These are phyloP conservation scores for Myotis yumanensis DNA, from an alignment of 2,113 vertebrate genomes.

Conservation along the genomic window DNA sequence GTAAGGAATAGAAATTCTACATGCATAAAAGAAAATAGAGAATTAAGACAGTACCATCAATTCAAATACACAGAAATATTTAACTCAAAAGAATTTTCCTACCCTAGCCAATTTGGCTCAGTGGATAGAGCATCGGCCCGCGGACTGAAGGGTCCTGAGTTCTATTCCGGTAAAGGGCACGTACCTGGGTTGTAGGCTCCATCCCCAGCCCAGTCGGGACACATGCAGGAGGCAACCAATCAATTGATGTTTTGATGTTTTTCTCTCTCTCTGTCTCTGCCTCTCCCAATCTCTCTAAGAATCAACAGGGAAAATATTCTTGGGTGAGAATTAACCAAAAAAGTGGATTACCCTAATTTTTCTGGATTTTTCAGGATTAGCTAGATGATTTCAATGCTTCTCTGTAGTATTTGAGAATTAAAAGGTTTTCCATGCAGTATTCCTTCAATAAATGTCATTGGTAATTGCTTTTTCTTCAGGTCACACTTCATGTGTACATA, in stretches of 20 bases:
- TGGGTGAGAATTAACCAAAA: too few species aligned
- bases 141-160: too few species aligned
- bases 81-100: not conserved
- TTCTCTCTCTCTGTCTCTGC: too few species aligned
- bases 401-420: not conserved
- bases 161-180: too few species aligned
- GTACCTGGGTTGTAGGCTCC: too few species aligned
- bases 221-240: too few species aligned
- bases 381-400: not conserved
- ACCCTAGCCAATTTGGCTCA: too few species aligned
- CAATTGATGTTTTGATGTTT: too few species aligned
- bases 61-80: not conserved
- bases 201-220: too few species aligned
- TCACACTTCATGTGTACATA: not conserved
- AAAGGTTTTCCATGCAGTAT: not conserved
- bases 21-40: not conserved
- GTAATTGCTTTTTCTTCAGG: not conserved
- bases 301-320: too few species aligned
- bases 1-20: not conserved
- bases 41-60: not conserved
- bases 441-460: not conserved
- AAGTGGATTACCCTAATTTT: not conserved
- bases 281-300: too few species aligned
- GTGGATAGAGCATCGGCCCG: too few species aligned
- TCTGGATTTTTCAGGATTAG: not conserved